Percentiles rank a stretch among this genome's conserved stretches.
These are phyloP conservation scores for Panulirus ornatus DNA, from an alignment of 1,140 invertebrate genomes.

Conservation along the genomic window DNA sequence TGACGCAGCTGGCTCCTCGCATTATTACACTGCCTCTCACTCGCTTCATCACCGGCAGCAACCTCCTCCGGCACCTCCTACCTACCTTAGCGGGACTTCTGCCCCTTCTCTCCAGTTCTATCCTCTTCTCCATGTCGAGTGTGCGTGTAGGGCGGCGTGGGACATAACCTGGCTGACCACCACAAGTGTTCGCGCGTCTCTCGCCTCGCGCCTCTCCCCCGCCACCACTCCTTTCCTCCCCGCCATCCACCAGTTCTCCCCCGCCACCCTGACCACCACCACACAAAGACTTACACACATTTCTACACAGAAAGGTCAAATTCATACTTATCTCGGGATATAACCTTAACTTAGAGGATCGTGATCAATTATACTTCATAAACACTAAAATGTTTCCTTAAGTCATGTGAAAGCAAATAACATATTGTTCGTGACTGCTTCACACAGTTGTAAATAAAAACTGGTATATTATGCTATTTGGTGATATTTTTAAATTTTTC, in stretches of 20 bases:
- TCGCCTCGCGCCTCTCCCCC: constrained; percentile 17
- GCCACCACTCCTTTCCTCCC: not conserved
- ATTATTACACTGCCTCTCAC: not conserved
- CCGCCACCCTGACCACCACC: not conserved
- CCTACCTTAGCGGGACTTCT: constrained; percentile 89
- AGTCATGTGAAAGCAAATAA: not conserved
- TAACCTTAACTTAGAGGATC: not conserved
- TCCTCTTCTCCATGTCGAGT: constrained; percentile 90
- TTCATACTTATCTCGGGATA: not conserved
- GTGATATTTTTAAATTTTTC: too few species aligned
- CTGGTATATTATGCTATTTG: not conserved
- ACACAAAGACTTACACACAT: constrained; percentile 17
- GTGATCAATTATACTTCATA: not conserved
- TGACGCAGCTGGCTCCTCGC: constrained; percentile 54
- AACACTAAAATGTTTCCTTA: not conserved
- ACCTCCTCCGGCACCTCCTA: not conserved
- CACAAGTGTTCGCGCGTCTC: constrained; percentile 71
- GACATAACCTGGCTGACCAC: constrained; percentile 47
- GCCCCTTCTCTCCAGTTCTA: constrained; percentile 92
- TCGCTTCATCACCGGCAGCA: not conserved
- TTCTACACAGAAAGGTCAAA: not conserved
- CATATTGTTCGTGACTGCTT: not conserved
- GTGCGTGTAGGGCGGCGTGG: constrained; percentile 43
- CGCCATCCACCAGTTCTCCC: constrained; percentile 11
- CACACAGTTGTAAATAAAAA: not conserved